A percentile compares a stretch with the other conserved stretches of the same genome.
phyloP scores from a whole-genome alignment of 2,888 invertebrate species.

The Ophion costatus region DNA sequence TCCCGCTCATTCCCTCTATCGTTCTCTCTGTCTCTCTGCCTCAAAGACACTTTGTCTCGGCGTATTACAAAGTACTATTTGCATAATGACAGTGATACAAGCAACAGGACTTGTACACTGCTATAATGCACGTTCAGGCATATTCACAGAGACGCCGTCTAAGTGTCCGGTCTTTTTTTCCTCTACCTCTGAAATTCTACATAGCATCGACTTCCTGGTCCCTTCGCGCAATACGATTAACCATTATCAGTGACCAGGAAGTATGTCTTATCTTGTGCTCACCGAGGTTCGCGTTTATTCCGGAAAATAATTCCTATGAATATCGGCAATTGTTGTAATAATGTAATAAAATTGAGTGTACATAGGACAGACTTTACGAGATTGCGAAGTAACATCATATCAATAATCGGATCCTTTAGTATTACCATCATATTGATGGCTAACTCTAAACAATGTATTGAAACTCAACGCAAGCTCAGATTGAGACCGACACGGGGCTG shows the following conservation, averaged over 20 bases:
- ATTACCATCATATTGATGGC: too few relatives aligned
- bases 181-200: constrained; percentile 25
- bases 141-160: constrained; percentile 37
- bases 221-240: constrained; percentile 54
- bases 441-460: too few relatives aligned
- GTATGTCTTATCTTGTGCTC: constrained; percentile 33
- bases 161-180: constrained; percentile 30
- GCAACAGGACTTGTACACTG: constrained; percentile 40
- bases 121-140: constrained; percentile 27
- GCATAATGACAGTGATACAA: constrained; percentile 62
- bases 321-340: constrained; percentile 42
- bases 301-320: constrained; percentile 11
- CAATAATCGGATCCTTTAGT: constrained; percentile 1
- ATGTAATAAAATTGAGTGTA: constrained; percentile 1
- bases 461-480: too few relatives aligned
- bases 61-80: constrained; percentile 61
- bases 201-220: constrained; percentile 53
- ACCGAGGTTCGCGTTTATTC: constrained; percentile 17
- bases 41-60: constrained; percentile 59
- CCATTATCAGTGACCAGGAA: constrained; percentile 59
- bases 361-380: neutral
- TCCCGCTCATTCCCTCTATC: neutral
- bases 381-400: neutral
- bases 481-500: too few relatives aligned
- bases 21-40: constrained; percentile 12